These are phyloP conservation scores for Andrena camellia DNA, from an alignment of 2,888 invertebrate genomes.

Conservation along the genomic window DNA sequence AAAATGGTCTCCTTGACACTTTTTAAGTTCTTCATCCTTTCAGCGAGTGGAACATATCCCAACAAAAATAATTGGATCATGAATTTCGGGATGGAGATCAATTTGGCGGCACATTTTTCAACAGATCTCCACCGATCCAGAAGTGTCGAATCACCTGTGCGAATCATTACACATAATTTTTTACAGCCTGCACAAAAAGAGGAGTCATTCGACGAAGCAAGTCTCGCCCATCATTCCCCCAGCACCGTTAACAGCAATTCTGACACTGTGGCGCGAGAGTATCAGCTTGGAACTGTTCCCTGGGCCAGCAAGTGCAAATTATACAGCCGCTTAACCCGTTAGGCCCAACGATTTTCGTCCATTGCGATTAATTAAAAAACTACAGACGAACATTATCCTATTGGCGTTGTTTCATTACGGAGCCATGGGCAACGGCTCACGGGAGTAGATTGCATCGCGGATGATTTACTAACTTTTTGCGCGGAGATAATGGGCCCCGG, in stretches of 20 bases:
- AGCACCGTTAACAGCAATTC: not conserved
- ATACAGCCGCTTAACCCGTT: not conserved
- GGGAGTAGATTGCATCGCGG: constrained; percentile 59
- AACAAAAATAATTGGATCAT: no score
- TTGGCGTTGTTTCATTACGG: constrained; percentile 52
- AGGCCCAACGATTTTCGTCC: constrained; percentile 34
- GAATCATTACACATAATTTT: no score
- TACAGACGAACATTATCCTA: constrained; percentile 43
- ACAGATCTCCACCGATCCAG: no score
- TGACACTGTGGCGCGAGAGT: not conserved
- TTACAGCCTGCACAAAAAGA: no score
- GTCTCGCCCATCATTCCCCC: no score
- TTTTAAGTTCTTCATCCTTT: no score
- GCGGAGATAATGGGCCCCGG: constrained; percentile 61
- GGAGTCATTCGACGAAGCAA: no score
- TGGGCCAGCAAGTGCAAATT: constrained; percentile 24
- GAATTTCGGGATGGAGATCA: no score
- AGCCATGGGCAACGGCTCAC: not conserved
- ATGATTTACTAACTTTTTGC: constrained; percentile 66
- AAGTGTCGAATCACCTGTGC: no score
- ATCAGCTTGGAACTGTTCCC: not conserved
- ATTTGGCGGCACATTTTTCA: no score
- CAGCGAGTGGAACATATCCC: no score
- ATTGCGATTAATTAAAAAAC: constrained; percentile 53
- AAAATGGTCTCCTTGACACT: no score